Evolutionary conservation across 1,140 invertebrate species (phyloP).

Genomic region (Drosophila insularis): DNA sequence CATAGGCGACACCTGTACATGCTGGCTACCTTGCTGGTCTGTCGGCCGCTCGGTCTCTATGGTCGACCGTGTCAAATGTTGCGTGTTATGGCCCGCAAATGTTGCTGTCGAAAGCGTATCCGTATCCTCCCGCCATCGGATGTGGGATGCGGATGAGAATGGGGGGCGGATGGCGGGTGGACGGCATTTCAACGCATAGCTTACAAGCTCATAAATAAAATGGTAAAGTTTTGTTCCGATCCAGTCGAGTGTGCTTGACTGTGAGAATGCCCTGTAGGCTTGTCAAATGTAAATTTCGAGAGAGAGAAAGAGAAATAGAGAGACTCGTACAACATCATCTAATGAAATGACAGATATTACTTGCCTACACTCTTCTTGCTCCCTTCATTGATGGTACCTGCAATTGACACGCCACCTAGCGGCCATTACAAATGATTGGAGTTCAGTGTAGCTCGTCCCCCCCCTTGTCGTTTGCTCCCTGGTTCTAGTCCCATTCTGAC

Average conservation of each 20-base stretch:
- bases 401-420: conserved; percentile 54
- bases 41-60: conserved; percentile 29
- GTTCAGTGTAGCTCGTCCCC: conserved; percentile 8
- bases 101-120: conserved; percentile 74
- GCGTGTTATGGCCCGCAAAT: conserved; percentile 77
- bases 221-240: conserved; percentile 44
- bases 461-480: neutral
- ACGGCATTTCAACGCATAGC: conserved; percentile 65
- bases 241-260: conserved; percentile 71
- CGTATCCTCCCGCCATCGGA: conserved; percentile 29
- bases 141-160: conserved; percentile 6
- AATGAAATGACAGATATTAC: conserved; percentile 10
- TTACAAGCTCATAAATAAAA: conserved; percentile 77
- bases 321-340: conserved; percentile 8
- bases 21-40: conserved; percentile 2
- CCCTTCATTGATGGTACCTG: conserved; percentile 35
- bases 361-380: conserved; percentile 5
- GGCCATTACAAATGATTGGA: conserved; percentile 57
- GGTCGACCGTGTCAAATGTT: conserved; percentile 71
- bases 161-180: neutral
- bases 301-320: neutral
- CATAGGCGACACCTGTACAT: conserved; percentile 59
- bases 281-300: conserved; percentile 56
- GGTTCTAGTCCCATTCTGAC: neutral
- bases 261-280: conserved; percentile 66